Evolutionary conservation across 1,140 invertebrate genomes (phyloP).

Genomic region (Antheraea mylitta): DNA sequence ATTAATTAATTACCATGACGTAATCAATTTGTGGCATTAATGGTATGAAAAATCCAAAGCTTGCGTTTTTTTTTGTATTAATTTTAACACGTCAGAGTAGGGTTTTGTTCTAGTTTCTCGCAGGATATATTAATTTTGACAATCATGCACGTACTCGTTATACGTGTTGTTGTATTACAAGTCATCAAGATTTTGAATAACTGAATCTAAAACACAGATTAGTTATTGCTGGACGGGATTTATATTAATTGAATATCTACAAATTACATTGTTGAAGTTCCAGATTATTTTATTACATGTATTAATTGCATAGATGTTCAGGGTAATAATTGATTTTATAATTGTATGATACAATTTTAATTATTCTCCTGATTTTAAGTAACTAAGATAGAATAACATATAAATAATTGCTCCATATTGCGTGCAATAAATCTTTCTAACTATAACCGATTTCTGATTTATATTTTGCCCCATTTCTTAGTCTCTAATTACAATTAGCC

Average conservation of each 20-base stretch:
- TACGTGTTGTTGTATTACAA: conserved; percentile 34
- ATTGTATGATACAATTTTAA: background rate
- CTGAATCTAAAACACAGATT: conserved; percentile 55
- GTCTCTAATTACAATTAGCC: conserved; percentile 25
- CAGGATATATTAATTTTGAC: conserved; percentile 61
- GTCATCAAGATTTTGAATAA: conserved; percentile 58
- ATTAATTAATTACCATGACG: no score
- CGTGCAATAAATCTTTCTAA: conserved; percentile 47
- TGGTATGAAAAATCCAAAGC: no score
- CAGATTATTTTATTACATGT: background rate
- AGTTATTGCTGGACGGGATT: conserved; percentile 41
- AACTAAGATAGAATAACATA: background rate
- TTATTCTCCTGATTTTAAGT: background rate
- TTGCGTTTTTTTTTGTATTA: background rate
- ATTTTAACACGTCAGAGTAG: background rate
- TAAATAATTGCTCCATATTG: conserved; percentile 30
- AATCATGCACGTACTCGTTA: conserved; percentile 39
- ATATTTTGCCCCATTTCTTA: conserved; percentile 32
- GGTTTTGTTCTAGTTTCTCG: conserved; percentile 28
- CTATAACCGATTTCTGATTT: conserved; percentile 47
- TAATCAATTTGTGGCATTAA: no score
- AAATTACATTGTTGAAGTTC: conserved; percentile 28
- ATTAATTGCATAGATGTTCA: background rate
- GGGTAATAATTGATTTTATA: no score
- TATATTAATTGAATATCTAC: conserved; percentile 44